phyloP scores from a whole-genome alignment of 64 coral and sea anemone species.

The Hydrozoanthus tunicans region DNA sequence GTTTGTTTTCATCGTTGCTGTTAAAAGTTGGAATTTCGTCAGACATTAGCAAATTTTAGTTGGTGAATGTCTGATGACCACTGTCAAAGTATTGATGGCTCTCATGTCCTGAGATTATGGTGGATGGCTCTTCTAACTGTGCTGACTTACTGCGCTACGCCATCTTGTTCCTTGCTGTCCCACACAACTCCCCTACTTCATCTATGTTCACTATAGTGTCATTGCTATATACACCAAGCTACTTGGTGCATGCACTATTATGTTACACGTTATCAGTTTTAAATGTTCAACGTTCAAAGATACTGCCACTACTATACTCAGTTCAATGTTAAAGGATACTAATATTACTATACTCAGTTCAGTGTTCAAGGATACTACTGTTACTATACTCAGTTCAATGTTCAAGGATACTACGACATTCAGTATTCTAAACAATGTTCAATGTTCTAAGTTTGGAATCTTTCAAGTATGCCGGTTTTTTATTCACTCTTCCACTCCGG shows the following conservation, averaged over 20 bases:
- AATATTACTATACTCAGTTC: no score
- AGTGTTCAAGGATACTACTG: no score
- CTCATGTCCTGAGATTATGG: no score
- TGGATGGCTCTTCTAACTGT: background rate
- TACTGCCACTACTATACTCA: background rate
- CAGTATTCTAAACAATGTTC: background rate
- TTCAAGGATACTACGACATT: no score
- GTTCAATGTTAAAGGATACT: no score
- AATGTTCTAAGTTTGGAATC: background rate
- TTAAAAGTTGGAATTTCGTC: slow-evolving; percentile 37
- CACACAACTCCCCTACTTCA: no score
- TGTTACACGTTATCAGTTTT: no score
- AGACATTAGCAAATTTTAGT: slow-evolving; percentile 46
- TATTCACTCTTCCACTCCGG: background rate
- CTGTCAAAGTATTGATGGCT: background rate
- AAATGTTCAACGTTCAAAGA: background rate
- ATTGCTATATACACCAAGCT: background rate
- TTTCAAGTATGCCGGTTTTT: slow-evolving; percentile 10
- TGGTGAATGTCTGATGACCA: slow-evolving; percentile 33
- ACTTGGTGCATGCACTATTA: background rate
- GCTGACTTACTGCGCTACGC: background rate
- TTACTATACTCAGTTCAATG: no score
- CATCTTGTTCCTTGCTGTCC: background rate
- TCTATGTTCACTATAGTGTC: no score
- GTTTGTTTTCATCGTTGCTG: slow-evolving; percentile 16